phyloP scores from a whole-genome alignment of 2,888 invertebrate species.

The Sthenelais limicola region DNA sequence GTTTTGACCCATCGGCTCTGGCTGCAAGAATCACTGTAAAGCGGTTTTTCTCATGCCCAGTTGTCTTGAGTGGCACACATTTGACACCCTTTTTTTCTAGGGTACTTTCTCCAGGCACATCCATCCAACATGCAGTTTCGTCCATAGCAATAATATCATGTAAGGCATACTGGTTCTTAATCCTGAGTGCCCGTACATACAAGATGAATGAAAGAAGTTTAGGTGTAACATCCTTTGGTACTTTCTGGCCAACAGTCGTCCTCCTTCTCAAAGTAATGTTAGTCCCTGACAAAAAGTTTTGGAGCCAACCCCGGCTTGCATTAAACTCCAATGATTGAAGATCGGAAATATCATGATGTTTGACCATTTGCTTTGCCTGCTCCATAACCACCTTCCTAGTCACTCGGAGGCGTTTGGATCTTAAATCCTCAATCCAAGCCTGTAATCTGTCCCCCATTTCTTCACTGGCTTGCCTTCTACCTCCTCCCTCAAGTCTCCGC shows the following conservation, averaged over 20 bases:
- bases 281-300: no score
- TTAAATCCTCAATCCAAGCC: background rate
- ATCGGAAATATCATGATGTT: no score
- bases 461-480: background rate
- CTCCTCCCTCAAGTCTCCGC: constrained; percentile 3
- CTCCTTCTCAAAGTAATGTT: background rate
- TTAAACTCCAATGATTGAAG: no score
- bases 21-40: no score
- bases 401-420: background rate
- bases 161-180: background rate
- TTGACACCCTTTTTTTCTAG: no score
- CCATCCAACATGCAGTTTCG: background rate
- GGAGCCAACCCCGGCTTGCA: no score
- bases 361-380: background rate
- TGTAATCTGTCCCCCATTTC: background rate
- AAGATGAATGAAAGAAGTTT: background rate
- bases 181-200: background rate
- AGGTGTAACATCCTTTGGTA: background rate
- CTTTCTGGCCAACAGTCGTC: background rate
- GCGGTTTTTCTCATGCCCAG: no score
- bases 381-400: background rate
- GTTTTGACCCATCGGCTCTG: no score
- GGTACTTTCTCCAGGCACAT: no score
- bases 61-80: no score
- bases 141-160: background rate